Evolutionary conservation across 2,888 invertebrate species (phyloP).

Genomic region (Rapana venosa): DNA sequence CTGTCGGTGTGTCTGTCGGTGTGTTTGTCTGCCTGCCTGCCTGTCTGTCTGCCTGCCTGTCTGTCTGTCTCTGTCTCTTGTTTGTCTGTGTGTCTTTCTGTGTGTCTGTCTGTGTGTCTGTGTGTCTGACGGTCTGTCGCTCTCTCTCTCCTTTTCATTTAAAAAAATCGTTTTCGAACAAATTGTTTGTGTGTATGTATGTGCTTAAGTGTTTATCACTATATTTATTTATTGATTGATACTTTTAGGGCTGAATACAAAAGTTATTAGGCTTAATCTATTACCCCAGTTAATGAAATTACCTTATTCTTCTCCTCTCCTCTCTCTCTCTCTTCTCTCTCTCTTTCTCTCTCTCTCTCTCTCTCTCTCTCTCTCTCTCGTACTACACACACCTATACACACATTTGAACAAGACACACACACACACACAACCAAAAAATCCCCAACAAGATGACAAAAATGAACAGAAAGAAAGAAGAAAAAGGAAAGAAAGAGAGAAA

Average conservation of each 20-base stretch:
- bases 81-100: conserved; percentile 1
- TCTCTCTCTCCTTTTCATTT: not conserved
- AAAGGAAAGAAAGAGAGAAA: too few species aligned
- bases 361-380: not conserved
- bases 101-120: conserved; percentile 1
- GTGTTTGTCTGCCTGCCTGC: not conserved
- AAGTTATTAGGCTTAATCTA: too few species aligned
- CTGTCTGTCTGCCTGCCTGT: not conserved
- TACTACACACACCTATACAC: too few species aligned
- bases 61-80: too few species aligned
- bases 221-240: too few species aligned
- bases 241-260: too few species aligned
- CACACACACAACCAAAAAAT: too few species aligned
- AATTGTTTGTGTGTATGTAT: not conserved
- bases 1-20: not conserved
- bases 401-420: too few species aligned
- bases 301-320: not conserved
- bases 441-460: too few species aligned
- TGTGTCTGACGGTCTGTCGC: not conserved
- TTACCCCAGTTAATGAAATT: too few species aligned
- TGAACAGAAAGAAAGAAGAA: too few species aligned
- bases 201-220: not conserved
- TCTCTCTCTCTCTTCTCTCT: not conserved
- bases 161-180: too few species aligned
- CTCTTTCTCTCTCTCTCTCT: conserved; percentile 1